Base-by-base conservation (phyloP, 2,113 vertebrate species). In the Parus major region DNA sequence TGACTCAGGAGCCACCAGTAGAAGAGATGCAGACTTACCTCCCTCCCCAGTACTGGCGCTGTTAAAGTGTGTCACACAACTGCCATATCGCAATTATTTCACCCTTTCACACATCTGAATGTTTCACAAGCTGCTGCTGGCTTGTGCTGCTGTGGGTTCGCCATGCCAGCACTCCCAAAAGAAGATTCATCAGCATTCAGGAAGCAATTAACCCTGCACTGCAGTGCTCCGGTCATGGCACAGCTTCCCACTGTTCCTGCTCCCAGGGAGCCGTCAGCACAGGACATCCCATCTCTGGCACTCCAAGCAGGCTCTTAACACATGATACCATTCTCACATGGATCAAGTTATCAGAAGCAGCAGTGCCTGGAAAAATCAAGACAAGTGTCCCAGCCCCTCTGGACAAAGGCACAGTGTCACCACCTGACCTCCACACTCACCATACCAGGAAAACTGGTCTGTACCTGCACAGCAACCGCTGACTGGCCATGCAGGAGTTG, bases 321-420 rank as follows among this genome's bases (percentile, higher is more conserved):
- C n/a, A 11, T 0, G 0, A 15, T 60, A 6, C 28, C 55, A 4
- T 41, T 13, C 59, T 28, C 55, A 29, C 17, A 12, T 4, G 55
- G 69, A 35, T 10, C 46, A 9, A 60, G 36, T 41, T 57, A 33
- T 25, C 22, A 28, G 86, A 61, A 69, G 71, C 29, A 87, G 56
- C 20, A 36, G 52, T 3, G 39, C 39, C 78, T 86, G 77, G 77
- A 71, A 73, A 71, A 75, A 13, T 9, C 60, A 3, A 17, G 63
- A 47, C 77, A 60, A 9, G 15, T 35, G 47, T 82, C 68, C 39
- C 82, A 77, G 65, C 35, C 39, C 46, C 81, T 71, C 69, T 59
- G 90, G 78, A 86, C 52, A 64, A 64, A 78, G 84, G 57, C 78
- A 69, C 53, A 33, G 78, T 5, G 31, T 49, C 39, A 53, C 36